phyloP scores from a whole-genome alignment of 2,797 vertebrate species.

The Paguma larvata region DNA sequence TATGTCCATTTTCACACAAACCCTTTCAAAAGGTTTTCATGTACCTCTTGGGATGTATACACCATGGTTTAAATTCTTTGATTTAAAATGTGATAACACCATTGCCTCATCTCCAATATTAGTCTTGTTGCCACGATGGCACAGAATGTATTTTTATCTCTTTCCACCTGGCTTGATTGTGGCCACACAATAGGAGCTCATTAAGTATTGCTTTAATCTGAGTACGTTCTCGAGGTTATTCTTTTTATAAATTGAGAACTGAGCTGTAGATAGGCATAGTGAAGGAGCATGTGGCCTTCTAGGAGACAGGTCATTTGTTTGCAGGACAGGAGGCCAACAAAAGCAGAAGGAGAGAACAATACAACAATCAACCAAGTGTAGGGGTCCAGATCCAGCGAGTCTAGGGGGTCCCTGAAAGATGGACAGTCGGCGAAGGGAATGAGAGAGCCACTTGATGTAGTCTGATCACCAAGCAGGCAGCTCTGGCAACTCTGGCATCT shows the following conservation, averaged over 20 bases:
- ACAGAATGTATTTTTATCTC: background rate
- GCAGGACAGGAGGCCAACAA: background rate
- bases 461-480: too few relatives aligned
- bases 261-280: background rate
- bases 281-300: background rate
- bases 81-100: background rate
- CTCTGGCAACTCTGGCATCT: too few relatives aligned
- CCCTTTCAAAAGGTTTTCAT: background rate
- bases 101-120: background rate
- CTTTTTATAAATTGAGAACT: conserved; percentile 34
- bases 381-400: too few relatives aligned
- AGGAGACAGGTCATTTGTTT: background rate
- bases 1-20: background rate
- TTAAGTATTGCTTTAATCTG: background rate
- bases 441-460: too few relatives aligned
- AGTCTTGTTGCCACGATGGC: background rate
- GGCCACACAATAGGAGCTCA: background rate
- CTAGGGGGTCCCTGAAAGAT: too few relatives aligned
- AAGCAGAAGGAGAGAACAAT: background rate
- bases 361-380: background rate
- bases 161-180: background rate
- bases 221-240: background rate
- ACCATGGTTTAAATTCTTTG: background rate
- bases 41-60: background rate
- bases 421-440: too few relatives aligned